Evolutionary conservation across 2,113 vertebrate species (phyloP).

Genomic region (Oryctolagus cuniculus): mOryCun1.1 NC_091434.1:4655501-4656000

Average conservation of each 20-base stretch:
- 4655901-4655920: not conserved
- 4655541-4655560: rapidly evolving
- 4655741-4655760: slow-evolving; percentile 26
- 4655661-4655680: too few relatives aligned
- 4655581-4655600: not conserved
- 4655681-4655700: not conserved
- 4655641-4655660: too few relatives aligned
- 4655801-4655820: slow-evolving; percentile 58
- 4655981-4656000: not conserved
- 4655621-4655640: too few relatives aligned
- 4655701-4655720: rapidly evolving
- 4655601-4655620: not conserved
- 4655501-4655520: too few relatives aligned
- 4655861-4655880: not conserved
- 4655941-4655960: rapidly evolving
- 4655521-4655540: not conserved
- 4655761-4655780: not conserved
- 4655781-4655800: not conserved
- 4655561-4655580: rapidly evolving
- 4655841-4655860: not conserved
- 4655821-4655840: not conserved
- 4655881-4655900: not conserved
- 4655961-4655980: rapidly evolving
- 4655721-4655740: not conserved
- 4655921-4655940: rapidly evolving